A percentile compares a stretch with the other conserved stretches of the same genome.
phyloP scores from a whole-genome alignment of 2,888 invertebrate species.

The Lasioglossum leucozonium region DNA sequence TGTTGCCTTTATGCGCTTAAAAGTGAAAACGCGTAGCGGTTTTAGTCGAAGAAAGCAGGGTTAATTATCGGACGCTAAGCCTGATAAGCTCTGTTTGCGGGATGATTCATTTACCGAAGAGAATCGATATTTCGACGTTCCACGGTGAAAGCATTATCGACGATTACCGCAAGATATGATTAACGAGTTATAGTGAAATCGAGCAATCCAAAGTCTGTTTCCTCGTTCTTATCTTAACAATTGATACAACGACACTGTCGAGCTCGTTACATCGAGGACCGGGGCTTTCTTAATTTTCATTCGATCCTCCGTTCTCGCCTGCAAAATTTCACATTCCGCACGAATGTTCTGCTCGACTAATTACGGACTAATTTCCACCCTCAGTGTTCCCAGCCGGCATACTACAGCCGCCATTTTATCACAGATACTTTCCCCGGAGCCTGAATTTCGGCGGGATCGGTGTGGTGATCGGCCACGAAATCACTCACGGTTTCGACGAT shows the following conservation, averaged over 20 bases:
- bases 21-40: not conserved
- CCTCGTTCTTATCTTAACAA: not conserved
- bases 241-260: not conserved
- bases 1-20: not conserved
- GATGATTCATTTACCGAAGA: not conserved
- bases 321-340: not conserved
- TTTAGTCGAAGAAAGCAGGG: not conserved
- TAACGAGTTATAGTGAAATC: not conserved
- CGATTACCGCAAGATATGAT: not conserved
- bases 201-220: not conserved
- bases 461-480: constrained; percentile 96
- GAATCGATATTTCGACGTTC: not conserved
- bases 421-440: constrained; percentile 91
- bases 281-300: not conserved
- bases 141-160: not conserved
- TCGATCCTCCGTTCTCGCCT: not conserved
- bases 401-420: constrained; percentile 97
- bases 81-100: constrained; percentile 5
- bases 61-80: not conserved
- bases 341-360: too few relatives aligned
- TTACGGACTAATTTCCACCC: constrained; percentile 24
- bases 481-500: constrained; percentile 96
- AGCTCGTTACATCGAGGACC: not conserved
- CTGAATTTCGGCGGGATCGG: constrained; percentile 96
- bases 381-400: constrained; percentile 97